Conservation (phyloP, 2,113 vertebrate genomes). For the Neogale vison region DNA sequence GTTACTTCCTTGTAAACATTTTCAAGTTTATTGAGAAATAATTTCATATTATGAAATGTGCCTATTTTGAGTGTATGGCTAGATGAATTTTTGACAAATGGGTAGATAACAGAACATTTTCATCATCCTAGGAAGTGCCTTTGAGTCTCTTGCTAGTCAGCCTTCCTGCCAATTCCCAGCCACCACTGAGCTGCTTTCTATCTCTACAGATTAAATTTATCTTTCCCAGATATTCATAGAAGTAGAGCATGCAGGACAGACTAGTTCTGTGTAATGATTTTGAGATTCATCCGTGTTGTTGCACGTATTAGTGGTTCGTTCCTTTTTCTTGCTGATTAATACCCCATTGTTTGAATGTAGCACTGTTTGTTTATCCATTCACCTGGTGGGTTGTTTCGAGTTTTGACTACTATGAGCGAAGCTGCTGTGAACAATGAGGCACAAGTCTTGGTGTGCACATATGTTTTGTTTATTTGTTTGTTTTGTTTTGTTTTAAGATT, state of each 20-base stretch:
- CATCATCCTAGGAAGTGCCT: neutral
- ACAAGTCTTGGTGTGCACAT: neutral
- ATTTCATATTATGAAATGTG: neutral
- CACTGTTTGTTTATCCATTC: neutral
- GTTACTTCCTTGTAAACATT: neutral
- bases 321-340: neutral
- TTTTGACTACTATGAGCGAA: neutral
- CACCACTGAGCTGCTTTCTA: neutral
- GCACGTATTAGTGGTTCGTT: neutral
- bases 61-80: neutral
- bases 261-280: neutral
- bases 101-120: neutral
- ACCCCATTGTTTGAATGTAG: neutral
- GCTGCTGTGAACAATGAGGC: neutral
- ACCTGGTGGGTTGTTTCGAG: neutral
- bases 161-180: neutral
- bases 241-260: neutral
- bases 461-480: neutral
- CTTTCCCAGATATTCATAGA: neutral
- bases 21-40: neutral
- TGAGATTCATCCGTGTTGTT: neutral
- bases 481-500: too few species aligned
- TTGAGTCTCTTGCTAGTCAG: neutral
- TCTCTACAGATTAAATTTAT: neutral
- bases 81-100: neutral